Conservation (phyloP, 2,113 vertebrate species). For the Corydoras sp. region DNA sequence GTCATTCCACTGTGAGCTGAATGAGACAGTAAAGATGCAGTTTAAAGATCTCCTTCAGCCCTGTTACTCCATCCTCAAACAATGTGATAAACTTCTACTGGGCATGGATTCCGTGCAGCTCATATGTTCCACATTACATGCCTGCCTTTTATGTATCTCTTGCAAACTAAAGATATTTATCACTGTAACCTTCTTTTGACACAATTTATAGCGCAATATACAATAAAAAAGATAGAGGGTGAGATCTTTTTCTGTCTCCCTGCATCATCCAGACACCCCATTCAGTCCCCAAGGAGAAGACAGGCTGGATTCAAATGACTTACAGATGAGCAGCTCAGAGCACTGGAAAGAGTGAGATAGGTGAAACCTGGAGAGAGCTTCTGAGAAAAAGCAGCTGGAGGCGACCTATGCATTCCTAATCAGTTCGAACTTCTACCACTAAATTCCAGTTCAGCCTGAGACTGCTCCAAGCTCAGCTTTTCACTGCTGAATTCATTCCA, state of each 20-base stretch:
- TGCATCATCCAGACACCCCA: slow-evolving; percentile 5
- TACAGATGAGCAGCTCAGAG: slow-evolving; percentile 14
- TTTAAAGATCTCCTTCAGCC: slow-evolving; percentile 19
- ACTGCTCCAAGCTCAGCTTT: slow-evolving; percentile 19
- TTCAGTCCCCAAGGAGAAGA: slow-evolving; percentile 20
- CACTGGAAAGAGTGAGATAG: slow-evolving; percentile 1
- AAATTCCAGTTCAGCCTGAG: slow-evolving; percentile 22
- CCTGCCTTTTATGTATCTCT: slow-evolving; percentile 18
- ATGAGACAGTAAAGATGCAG: slow-evolving; percentile 1
- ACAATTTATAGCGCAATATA: slow-evolving; percentile 19
- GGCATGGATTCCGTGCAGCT: slow-evolving; percentile 2
- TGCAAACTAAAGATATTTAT: slow-evolving; percentile 33
- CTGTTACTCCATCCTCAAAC: slow-evolving; percentile 24
- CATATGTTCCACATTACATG: slow-evolving; percentile 21
- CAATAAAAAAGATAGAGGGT: slow-evolving; percentile 7
- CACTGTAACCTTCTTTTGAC: slow-evolving; percentile 19
- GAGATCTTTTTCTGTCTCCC: slow-evolving; percentile 22
- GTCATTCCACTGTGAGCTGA: background rate
- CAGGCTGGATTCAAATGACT: slow-evolving; percentile 38
- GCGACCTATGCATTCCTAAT: slow-evolving; percentile 45
- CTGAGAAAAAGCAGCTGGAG: slow-evolving; percentile 36
- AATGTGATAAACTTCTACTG: slow-evolving; percentile 31
- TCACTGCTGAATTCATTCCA: slow-evolving; percentile 22
- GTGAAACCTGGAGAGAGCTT: slow-evolving; percentile 27
- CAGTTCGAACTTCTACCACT: slow-evolving; percentile 27